These are phyloP conservation scores for Trogon melanurus DNA, from an alignment of 2,113 vertebrate species.

Conservation along the genomic window DNA sequence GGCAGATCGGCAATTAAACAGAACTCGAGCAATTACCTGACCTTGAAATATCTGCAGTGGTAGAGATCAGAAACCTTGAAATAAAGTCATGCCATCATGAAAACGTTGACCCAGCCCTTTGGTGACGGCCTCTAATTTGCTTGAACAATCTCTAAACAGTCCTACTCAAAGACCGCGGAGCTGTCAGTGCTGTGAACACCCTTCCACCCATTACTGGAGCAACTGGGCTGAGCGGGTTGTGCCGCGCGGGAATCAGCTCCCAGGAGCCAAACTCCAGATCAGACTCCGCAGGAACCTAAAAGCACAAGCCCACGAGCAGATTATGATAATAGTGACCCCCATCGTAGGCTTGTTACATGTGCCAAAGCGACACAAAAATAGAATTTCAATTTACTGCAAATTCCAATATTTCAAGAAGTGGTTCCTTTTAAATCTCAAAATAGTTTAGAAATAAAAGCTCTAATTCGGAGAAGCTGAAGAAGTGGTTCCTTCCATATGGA, in stretches of 20 bases:
- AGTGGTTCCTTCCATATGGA: background rate
- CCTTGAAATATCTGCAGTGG: background rate
- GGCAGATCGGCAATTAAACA: background rate
- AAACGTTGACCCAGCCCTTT: background rate
- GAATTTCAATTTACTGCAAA: background rate
- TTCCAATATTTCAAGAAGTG: background rate
- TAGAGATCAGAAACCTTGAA: background rate
- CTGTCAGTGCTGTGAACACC: background rate
- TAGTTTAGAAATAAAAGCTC: background rate
- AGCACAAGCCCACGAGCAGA: background rate
- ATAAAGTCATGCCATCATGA: background rate
- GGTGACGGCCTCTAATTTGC: background rate
- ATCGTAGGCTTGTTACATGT: fast-evolving
- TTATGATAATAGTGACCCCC: fast-evolving
- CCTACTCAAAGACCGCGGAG: background rate
- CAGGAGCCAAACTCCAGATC: background rate
- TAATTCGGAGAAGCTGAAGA: background rate
- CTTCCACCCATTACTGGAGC: background rate
- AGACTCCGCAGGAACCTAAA: background rate
- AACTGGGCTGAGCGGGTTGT: background rate
- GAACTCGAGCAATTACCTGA: background rate
- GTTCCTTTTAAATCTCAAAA: background rate
- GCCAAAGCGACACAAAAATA: background rate
- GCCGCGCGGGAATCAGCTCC: background rate
- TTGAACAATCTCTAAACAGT: background rate